Percentiles rank a stretch among this genome's conserved stretches.
These are phyloP conservation scores for Rissa tridactyla DNA, from an alignment of 2,113 vertebrate species.

Conservation along the genomic window DNA sequence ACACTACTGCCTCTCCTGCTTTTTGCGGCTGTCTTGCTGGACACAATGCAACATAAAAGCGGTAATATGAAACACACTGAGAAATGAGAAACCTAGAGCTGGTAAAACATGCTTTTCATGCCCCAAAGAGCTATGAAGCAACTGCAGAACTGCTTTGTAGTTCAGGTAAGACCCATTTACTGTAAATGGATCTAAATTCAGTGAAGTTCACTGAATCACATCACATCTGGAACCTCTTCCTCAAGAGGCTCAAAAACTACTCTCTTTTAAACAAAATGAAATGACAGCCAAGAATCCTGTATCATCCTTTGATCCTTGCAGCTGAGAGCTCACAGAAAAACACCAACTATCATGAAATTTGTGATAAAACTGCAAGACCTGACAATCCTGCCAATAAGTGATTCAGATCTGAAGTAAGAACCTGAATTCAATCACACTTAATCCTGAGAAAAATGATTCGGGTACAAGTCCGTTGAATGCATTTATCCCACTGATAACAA, in stretches of 20 bases:
- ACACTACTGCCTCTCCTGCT: not conserved
- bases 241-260: not conserved
- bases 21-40: not conserved
- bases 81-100: not conserved
- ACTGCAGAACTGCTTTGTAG: not conserved
- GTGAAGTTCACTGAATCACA: not conserved
- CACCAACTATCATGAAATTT: not conserved
- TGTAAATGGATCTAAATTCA: not conserved
- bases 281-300: not conserved
- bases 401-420: conserved; percentile 15
- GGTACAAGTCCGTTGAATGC: not conserved
- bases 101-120: not conserved
- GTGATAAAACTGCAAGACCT: not conserved
- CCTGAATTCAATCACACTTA: not conserved
- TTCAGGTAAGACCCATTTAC: not conserved
- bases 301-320: not conserved
- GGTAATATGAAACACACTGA: not conserved
- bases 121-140: not conserved
- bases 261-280: not conserved
- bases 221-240: not conserved
- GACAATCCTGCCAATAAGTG: not conserved
- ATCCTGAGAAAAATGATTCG: not conserved
- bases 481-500: not conserved
- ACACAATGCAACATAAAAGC: not conserved
- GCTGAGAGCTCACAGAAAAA: not conserved